phyloP scores from a whole-genome alignment of 2,888 invertebrate genomes.

The Hirtodrosophila confusa region DNA sequence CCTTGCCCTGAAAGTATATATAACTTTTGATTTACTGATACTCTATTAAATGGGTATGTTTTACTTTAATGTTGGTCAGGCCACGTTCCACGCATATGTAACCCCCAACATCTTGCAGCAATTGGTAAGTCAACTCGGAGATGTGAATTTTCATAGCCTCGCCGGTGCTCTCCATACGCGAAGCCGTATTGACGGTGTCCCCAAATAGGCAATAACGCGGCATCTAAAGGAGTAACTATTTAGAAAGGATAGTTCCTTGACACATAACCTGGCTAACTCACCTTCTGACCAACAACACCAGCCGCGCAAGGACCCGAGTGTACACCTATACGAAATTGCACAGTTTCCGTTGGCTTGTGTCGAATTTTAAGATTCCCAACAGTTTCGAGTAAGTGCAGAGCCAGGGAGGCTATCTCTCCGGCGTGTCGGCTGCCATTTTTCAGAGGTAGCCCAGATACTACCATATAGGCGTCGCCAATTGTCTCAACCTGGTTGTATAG shows the following conservation, averaged over 20 bases:
- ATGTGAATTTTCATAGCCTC: constrained; percentile 91
- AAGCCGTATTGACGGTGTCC: constrained; percentile 93
- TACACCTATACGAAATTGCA: constrained; percentile 90
- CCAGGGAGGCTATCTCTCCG: constrained; percentile 91
- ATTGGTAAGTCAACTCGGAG: constrained; percentile 88
- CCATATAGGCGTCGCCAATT: constrained; percentile 93
- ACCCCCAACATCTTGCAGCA: constrained; percentile 89
- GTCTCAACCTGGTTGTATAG: constrained; percentile 87
- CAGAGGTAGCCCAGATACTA: constrained; percentile 91
- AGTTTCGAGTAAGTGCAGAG: constrained; percentile 89
- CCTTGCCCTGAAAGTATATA: constrained; percentile 90
- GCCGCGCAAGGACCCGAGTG: constrained; percentile 91
- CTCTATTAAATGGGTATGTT: not conserved
- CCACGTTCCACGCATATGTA: constrained; percentile 90
- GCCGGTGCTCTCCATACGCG: constrained; percentile 91
- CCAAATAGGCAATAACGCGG: constrained; percentile 93
- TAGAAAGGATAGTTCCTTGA: not conserved
- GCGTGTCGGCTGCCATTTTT: constrained; percentile 90
- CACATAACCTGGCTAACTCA: constrained; percentile 23
- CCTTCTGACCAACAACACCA: constrained; percentile 90
- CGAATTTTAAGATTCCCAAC: constrained; percentile 89
- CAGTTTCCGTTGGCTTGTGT: constrained; percentile 87
- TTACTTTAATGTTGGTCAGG: constrained; percentile 89
- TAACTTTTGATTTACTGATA: not conserved
- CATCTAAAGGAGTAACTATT: constrained; percentile 85